phyloP scores from a whole-genome alignment of 2,113 vertebrate species.

The Dermatemys mawii region DNA sequence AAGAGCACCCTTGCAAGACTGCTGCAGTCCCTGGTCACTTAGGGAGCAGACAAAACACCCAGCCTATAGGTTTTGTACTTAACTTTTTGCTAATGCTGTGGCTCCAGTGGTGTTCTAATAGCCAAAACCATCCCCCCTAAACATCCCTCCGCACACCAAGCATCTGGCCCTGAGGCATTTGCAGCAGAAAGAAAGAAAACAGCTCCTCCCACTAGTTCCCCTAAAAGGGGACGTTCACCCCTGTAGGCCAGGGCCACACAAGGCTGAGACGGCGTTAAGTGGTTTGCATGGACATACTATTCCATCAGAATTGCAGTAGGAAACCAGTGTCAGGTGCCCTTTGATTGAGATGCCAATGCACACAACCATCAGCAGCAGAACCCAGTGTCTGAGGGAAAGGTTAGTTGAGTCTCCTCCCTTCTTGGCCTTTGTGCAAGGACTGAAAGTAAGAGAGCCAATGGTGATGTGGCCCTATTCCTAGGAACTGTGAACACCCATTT shows the following conservation, averaged over 20 bases:
- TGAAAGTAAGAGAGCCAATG: not conserved
- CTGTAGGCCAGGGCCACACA: not conserved
- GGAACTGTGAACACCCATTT: not conserved
- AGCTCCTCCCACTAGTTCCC: not conserved
- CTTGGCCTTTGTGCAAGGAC: not conserved
- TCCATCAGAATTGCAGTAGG: not conserved
- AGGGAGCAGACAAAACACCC: conserved; percentile 26
- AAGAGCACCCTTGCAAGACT: not conserved
- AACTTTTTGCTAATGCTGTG: not conserved
- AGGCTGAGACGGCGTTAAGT: not conserved
- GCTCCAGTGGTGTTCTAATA: conserved; percentile 11
- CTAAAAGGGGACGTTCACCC: not conserved
- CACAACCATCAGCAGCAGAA: not conserved
- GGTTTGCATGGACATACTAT: rapidly evolving
- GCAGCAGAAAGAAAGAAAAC: not conserved
- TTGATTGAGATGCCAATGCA: rapidly evolving
- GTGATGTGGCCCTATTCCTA: not conserved
- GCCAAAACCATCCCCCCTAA: not conserved
- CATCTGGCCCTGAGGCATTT: not conserved
- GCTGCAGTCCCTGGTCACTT: not conserved
- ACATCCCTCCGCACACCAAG: not conserved
- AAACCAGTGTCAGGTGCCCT: not conserved
- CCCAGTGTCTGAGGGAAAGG: not conserved
- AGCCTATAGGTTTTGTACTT: not conserved
- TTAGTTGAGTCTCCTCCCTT: not conserved